A percentile compares a stretch with the other conserved stretches of the same genome.
These are phyloP conservation scores for Nixonia krombeini DNA, from an alignment of 1,140 invertebrate species.

Conservation along the genomic window DNA sequence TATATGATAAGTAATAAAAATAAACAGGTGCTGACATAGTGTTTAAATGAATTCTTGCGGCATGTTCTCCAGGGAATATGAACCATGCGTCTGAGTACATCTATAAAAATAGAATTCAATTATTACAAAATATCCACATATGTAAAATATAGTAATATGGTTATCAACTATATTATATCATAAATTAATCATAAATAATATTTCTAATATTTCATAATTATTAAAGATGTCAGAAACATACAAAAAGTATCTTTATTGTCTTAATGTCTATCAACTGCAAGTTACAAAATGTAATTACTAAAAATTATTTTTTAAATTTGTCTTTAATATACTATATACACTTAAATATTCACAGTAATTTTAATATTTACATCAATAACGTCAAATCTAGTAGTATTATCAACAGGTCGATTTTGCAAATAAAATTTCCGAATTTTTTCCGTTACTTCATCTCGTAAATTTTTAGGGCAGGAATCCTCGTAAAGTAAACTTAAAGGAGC, in stretches of 20 bases:
- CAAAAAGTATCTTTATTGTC: too few species aligned
- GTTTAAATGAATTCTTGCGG: slow-evolving; percentile 71
- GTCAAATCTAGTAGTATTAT: slow-evolving; percentile 69
- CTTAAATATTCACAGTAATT: too few species aligned
- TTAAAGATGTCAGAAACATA: too few species aligned
- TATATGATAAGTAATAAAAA: slow-evolving; percentile 78
- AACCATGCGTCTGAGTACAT: slow-evolving; percentile 81
- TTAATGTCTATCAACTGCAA: too few species aligned
- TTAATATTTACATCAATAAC: slow-evolving; percentile 72
- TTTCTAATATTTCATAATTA: too few species aligned
- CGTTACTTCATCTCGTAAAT: slow-evolving; percentile 68
- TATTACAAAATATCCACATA: too few species aligned
- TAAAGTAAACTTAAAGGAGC: slow-evolving; percentile 76
- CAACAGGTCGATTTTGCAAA: slow-evolving; percentile 69
- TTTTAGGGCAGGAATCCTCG: slow-evolving; percentile 70
- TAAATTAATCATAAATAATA: too few species aligned
- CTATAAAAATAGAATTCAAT: slow-evolving; percentile 64
- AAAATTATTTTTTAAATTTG: too few species aligned
- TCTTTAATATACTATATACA: too few species aligned
- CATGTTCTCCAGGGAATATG: slow-evolving; percentile 73
- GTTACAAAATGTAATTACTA: too few species aligned
- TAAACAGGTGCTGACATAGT: slow-evolving; percentile 71
- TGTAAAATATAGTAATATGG: too few species aligned
- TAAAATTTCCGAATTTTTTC: slow-evolving; percentile 75
- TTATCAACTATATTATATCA: too few species aligned